Percentiles rank a stretch among this genome's conserved stretches.
phyloP scores from a whole-genome alignment of 2,113 vertebrate species.

The Nibea coibor region DNA sequence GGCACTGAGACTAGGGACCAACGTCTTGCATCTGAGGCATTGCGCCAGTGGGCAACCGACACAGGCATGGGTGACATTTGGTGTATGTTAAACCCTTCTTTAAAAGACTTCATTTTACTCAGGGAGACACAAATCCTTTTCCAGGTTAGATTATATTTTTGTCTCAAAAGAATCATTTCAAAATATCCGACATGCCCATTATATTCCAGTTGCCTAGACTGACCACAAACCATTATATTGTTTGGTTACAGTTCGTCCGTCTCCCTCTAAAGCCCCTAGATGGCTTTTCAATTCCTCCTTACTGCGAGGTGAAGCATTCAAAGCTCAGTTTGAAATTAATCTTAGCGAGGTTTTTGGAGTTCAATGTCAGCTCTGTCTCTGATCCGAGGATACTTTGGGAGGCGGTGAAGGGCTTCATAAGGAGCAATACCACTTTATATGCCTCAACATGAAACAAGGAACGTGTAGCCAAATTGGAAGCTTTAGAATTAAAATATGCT shows the following conservation, averaged over 20 bases:
- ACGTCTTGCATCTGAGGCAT: neutral
- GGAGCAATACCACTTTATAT: no score
- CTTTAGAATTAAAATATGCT: no score
- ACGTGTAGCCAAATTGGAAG: no score
- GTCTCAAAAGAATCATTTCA: neutral
- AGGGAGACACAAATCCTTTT: slow-evolving; percentile 6
- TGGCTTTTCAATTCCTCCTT: no score
- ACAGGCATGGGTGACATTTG: neutral
- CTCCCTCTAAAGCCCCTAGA: neutral
- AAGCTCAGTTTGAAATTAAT: no score
- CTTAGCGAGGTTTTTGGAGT: no score
- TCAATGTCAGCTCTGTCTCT: no score
- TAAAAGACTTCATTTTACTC: slow-evolving; percentile 1
- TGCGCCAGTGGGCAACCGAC: neutral
- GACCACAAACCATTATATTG: neutral
- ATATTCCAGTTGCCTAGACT: neutral
- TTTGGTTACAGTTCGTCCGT: neutral
- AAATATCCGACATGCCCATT: neutral
- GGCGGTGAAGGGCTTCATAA: no score
- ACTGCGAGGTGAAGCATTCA: no score
- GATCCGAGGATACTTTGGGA: no score
- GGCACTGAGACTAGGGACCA: neutral
- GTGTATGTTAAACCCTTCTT: neutral
- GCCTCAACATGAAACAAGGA: no score
- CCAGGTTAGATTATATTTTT: neutral